Conservation (phyloP, 35 echinoderm and acorn worm species). For the Amphiura filiformis region DNA sequence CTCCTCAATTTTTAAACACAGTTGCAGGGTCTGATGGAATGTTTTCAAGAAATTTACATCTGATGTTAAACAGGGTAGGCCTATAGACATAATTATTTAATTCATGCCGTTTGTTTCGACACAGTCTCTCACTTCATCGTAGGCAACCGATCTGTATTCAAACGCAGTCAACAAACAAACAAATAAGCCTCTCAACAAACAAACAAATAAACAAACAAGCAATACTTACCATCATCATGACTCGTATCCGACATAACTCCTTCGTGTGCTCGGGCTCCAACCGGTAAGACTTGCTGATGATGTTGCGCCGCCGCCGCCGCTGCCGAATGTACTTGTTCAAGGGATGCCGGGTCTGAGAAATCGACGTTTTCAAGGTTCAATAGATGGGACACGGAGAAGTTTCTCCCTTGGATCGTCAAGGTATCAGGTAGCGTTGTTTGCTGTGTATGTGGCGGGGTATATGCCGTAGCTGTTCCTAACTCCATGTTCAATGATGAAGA, state of each 20-base stretch:
- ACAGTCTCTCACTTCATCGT: too few relatives aligned
- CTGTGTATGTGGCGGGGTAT: neutral
- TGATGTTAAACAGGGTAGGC: too few relatives aligned
- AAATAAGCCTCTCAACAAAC: too few relatives aligned
- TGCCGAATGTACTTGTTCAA: constrained; percentile 1
- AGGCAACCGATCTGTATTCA: too few relatives aligned
- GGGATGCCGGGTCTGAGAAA: constrained; percentile 1
- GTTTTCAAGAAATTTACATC: too few relatives aligned
- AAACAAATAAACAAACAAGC: too few relatives aligned
- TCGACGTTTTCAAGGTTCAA: constrained; percentile 39
- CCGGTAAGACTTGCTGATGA: neutral
- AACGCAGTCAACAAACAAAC: too few relatives aligned
- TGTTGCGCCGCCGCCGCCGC: neutral
- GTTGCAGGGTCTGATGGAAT: too few relatives aligned
- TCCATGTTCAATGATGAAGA: neutral
- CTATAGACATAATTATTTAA: too few relatives aligned
- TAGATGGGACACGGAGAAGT: constrained; percentile 36
- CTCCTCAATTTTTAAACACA: too few relatives aligned
- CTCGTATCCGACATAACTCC: neutral
- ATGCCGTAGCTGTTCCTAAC: neutral
- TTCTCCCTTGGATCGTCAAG: neutral
- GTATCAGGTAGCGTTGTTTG: neutral
- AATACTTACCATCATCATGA: neutral
- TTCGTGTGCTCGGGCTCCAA: neutral
- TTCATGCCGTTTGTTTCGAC: too few relatives aligned